Percentiles rank a stretch among this genome's conserved stretches.
These are phyloP conservation scores for Xyliphius kryptos DNA, from an alignment of 2,113 vertebrate genomes.

Conservation along the genomic window DNA sequence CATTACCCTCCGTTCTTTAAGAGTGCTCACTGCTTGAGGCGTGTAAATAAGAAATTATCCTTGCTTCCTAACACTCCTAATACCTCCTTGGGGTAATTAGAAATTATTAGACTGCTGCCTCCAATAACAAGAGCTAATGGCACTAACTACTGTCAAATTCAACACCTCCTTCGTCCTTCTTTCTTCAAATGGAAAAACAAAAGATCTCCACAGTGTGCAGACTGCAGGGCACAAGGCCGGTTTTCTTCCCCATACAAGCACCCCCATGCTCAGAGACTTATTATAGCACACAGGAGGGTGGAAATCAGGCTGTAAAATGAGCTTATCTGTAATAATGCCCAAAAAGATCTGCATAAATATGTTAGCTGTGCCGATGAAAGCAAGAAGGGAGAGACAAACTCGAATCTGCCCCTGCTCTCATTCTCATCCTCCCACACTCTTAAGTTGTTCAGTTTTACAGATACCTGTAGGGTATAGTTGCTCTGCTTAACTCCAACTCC, in stretches of 20 bases:
- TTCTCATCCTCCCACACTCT: constrained; percentile 65
- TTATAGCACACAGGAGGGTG: constrained; percentile 64
- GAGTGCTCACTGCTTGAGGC: constrained; percentile 67
- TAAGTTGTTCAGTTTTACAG: constrained; percentile 53
- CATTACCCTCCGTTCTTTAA: constrained; percentile 64
- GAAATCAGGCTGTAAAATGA: constrained; percentile 70
- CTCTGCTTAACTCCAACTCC: constrained; percentile 42
- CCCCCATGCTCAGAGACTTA: constrained; percentile 62
- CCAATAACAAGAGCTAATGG: constrained; percentile 67
- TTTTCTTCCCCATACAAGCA: constrained; percentile 55
- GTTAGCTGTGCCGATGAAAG: constrained; percentile 60
- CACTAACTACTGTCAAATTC: constrained; percentile 59
- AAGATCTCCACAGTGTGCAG: constrained; percentile 37
- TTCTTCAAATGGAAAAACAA: constrained; percentile 43
- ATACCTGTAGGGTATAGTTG: constrained; percentile 67
- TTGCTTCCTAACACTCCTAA: constrained; percentile 74
- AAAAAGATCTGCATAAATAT: constrained; percentile 69
- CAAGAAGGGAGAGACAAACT: constrained; percentile 38
- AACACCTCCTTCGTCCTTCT: constrained; percentile 51
- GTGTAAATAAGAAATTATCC: constrained; percentile 78
- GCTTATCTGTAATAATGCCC: constrained; percentile 71
- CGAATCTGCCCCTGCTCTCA: constrained; percentile 40
- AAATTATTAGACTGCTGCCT: constrained; percentile 69
- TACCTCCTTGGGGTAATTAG: constrained; percentile 72
- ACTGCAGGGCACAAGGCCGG: constrained; percentile 46